Evolutionary conservation across 2,797 vertebrate genomes (phyloP).

Genomic region (Crypturellus tataupa): DNA sequence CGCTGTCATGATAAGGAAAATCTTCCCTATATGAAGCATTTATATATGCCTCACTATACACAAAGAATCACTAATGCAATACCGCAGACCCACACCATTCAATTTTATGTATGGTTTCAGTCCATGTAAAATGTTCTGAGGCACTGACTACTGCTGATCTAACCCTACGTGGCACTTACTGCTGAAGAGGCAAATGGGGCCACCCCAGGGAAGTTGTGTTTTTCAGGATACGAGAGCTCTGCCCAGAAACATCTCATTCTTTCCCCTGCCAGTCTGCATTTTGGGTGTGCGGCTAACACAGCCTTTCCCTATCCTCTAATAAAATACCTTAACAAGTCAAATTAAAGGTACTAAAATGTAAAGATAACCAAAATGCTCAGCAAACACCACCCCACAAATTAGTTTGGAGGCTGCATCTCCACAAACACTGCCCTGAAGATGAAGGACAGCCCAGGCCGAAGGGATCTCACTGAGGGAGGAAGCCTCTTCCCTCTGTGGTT

Average conservation of each 20-base stretch:
- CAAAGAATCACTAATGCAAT: background rate
- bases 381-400: background rate
- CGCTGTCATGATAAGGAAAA: rapidly evolving
- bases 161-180: background rate
- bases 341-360: background rate
- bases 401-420: background rate
- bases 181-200: background rate
- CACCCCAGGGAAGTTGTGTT: background rate
- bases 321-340: background rate
- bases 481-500: background rate
- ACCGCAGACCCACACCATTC: background rate
- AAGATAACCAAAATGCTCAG: background rate
- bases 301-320: background rate
- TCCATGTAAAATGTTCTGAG: background rate
- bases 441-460: background rate
- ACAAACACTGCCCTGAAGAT: background rate
- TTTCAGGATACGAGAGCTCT: background rate
- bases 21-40: background rate
- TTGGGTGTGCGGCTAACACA: background rate
- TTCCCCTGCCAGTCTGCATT: background rate
- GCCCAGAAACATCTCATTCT: slow-evolving; percentile 4
- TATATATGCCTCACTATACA: background rate
- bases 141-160: background rate
- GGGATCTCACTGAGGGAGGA: background rate
- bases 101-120: background rate